These are phyloP conservation scores for Amniataba percoides DNA, from an alignment of 2,797 vertebrate species.

Conservation along the genomic window DNA sequence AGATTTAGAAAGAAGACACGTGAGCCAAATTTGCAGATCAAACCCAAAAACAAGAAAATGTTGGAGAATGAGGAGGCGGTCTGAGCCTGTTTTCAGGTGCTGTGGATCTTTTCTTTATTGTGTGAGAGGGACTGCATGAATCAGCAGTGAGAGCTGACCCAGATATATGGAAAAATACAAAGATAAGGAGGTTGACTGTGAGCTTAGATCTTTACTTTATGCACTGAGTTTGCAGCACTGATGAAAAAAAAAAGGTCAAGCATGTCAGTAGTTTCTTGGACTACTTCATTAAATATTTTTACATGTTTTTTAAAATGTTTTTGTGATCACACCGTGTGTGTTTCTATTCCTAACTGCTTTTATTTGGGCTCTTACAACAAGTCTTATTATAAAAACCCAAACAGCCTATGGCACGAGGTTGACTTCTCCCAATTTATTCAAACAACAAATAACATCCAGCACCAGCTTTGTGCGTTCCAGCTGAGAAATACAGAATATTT, in stretches of 20 bases:
- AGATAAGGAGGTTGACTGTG: slow-evolving; percentile 1
- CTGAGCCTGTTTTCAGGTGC: slow-evolving; percentile 1
- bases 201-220: slow-evolving; percentile 6
- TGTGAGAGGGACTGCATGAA: neutral
- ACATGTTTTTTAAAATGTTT: neutral
- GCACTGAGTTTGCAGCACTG: neutral
- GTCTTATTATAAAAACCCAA: slow-evolving; percentile 15
- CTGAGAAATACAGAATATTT: slow-evolving; percentile 65
- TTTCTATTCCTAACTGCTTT: slow-evolving; percentile 7
- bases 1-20: neutral
- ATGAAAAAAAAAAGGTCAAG: neutral
- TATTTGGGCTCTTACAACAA: neutral
- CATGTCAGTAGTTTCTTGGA: neutral
- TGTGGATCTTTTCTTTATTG: slow-evolving; percentile 3
- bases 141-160: neutral
- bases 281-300: neutral
- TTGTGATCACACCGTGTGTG: neutral
- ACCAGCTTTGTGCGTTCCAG: slow-evolving; percentile 76
- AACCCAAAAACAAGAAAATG: slow-evolving; percentile 1
- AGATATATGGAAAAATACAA: slow-evolving; percentile 1
- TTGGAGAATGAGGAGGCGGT: neutral
- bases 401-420: slow-evolving; percentile 43
- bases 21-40: neutral
- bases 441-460: slow-evolving; percentile 65
- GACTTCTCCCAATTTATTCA: slow-evolving; percentile 75